Base-by-base conservation (phyloP, 1,140 invertebrate genomes). In the Plutomurus gul region DNA sequence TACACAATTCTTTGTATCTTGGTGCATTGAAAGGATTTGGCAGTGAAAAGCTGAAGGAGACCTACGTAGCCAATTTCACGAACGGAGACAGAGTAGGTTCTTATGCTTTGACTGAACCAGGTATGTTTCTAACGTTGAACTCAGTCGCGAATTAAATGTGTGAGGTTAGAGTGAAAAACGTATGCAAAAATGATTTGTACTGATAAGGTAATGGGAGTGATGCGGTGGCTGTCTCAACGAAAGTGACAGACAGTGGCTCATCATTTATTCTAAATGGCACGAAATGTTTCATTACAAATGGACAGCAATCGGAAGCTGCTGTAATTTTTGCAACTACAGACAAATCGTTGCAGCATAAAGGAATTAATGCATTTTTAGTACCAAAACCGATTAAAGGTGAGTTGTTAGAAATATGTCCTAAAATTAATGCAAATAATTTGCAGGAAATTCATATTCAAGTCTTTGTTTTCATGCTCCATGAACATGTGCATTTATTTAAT, bases 211-310 rank as follows among this genome's bases (percentile, higher is more conserved):
- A 91, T 86, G 91, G 90, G 0, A 96, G 94, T 78, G 96, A 98
- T 89, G 96, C 96, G 47, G 95, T 96, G 43, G 96, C 96, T 25
- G 96, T 96, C 0, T 94, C 94, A 0, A 98, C 96, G 0, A 92
- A 89, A 10, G 96, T 96, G 0, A 91, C 89, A 83, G 84, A 89
- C 47, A 87, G 90, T 18, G 92, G 91, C 0, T 88, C 91, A 84
- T 88, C 88, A 79, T 97, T 91, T 88, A 84, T 92, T 13, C 83
- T 98, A 6, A 98, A 96, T 88, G 97, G 97, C 0, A 96, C 96
- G 3, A 99, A 99, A 87, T 91, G 92, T 8, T 96, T 95, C 95
- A 97, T 98, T 46, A 98, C 96, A 0, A 98, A 96, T 88, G 96
- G 90, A 0, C 94, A 91, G 86, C 96, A 98, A 87, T 92, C 96